A percentile compares a stretch with the other conserved stretches of the same genome.
These are phyloP conservation scores for Zaprionus capensis DNA, from an alignment of 1,140 invertebrate species.

Conservation along the genomic window DNA sequence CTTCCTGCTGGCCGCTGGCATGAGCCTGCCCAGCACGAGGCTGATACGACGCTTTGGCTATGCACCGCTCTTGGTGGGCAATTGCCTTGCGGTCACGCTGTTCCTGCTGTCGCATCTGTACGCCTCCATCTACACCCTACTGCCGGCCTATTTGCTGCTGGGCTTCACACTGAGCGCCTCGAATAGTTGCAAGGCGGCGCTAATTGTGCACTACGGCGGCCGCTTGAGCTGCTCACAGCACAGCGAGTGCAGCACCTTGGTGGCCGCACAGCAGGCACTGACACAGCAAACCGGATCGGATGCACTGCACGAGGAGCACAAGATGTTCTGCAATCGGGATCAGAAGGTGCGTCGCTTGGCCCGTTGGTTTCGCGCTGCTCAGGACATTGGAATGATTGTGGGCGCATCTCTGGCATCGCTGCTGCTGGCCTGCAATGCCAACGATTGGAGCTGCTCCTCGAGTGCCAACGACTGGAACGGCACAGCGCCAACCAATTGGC, in stretches of 20 bases:
- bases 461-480: conserved; percentile 19
- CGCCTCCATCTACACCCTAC: conserved; percentile 86
- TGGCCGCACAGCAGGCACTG: conserved; percentile 85
- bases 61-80: conserved; percentile 85
- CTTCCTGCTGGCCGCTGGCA: conserved; percentile 86
- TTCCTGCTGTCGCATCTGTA: conserved; percentile 87
- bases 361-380: conserved; percentile 84
- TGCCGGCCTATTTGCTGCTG: conserved; percentile 86
- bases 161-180: conserved; percentile 86
- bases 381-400: conserved; percentile 86
- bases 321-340: conserved; percentile 84
- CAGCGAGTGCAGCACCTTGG: conserved; percentile 55
- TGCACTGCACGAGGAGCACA: conserved; percentile 78
- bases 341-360: conserved; percentile 79
- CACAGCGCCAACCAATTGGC: conserved; percentile 25
- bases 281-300: conserved; percentile 80
- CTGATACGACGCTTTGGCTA: conserved; percentile 86
- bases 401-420: conserved; percentile 85
- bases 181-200: conserved; percentile 85
- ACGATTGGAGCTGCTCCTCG: conserved; percentile 66
- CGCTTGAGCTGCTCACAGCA: conserved; percentile 86
- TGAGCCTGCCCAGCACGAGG: conserved; percentile 85
- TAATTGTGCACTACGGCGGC: conserved; percentile 87
- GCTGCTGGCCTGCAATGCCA: conserved; percentile 84
- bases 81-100: conserved; percentile 85